Evolutionary conservation across 35 echinoderm and acorn worm species (phyloP).

Genomic region (Apostichopus japonicus): DNA sequence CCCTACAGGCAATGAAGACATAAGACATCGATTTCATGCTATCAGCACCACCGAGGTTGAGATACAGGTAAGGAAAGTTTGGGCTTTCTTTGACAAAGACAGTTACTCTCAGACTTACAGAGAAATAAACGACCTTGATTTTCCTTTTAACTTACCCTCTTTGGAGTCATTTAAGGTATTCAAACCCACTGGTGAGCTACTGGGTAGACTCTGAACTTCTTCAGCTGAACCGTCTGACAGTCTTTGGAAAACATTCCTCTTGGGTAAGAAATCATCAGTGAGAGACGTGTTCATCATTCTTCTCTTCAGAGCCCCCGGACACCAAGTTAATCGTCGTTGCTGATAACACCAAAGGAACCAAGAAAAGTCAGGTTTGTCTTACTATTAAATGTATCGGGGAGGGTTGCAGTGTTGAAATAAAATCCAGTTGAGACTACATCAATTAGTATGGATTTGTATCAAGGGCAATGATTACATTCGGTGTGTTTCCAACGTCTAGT

Average conservation of each 20-base stretch:
- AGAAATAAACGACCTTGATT: neutral
- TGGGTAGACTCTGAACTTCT: neutral
- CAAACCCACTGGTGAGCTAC: neutral
- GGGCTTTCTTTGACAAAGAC: no score
- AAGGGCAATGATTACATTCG: no score
- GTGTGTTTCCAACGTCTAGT: no score
- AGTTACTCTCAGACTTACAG: no score
- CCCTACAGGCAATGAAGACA: no score
- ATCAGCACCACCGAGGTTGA: no score
- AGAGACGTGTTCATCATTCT: neutral
- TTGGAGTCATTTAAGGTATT: neutral
- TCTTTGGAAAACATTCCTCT: neutral
- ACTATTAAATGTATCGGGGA: no score
- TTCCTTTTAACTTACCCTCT: neutral
- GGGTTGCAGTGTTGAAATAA: no score
- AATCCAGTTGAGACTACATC: no score
- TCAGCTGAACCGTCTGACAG: neutral
- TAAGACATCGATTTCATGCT: no score
- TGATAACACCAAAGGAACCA: neutral
- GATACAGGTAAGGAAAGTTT: no score
- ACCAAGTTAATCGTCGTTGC: conserved; percentile 61
- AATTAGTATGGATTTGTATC: no score
- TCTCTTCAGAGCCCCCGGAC: conserved; percentile 49
- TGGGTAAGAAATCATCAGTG: neutral
- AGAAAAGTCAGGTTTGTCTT: neutral